A percentile compares a stretch with the other conserved stretches of the same genome.
phyloP scores from a whole-genome alignment of 2,888 invertebrate genomes.

The Thyatira batis region DNA sequence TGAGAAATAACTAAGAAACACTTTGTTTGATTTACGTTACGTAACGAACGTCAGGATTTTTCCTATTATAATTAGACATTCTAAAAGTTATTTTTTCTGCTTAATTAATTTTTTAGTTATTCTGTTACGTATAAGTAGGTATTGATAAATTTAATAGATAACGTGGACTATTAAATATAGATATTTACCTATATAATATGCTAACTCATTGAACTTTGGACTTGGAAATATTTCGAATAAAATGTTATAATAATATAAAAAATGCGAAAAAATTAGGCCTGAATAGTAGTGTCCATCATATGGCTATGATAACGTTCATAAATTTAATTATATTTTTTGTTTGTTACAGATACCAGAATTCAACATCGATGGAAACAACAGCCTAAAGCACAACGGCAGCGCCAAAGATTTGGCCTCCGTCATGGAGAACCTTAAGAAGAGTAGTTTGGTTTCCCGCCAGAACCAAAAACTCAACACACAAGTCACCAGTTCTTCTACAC shows the following conservation, averaged over 20 bases:
- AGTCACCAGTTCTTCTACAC: slow-evolving; percentile 79
- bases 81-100: background rate
- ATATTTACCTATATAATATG: no score
- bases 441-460: slow-evolving; percentile 76
- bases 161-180: background rate
- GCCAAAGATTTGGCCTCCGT: slow-evolving; percentile 85
- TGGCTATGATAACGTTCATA: background rate
- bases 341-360: slow-evolving; percentile 82
- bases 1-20: slow-evolving; percentile 1
- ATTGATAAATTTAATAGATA: background rate
- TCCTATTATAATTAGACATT: background rate
- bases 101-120: background rate
- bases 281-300: background rate
- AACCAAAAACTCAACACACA: slow-evolving; percentile 76
- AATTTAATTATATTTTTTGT: slow-evolving; percentile 2
- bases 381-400: slow-evolving; percentile 77
- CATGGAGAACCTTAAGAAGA: slow-evolving; percentile 88
- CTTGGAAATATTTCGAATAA: background rate
- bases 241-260: background rate
- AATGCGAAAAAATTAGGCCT: background rate
- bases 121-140: no score
- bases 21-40: background rate
- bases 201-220: background rate
- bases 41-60: background rate
- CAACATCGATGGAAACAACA: slow-evolving; percentile 82